Base-by-base conservation (phyloP, 1,140 invertebrate species). In the Drosophila sucinea region DNA sequence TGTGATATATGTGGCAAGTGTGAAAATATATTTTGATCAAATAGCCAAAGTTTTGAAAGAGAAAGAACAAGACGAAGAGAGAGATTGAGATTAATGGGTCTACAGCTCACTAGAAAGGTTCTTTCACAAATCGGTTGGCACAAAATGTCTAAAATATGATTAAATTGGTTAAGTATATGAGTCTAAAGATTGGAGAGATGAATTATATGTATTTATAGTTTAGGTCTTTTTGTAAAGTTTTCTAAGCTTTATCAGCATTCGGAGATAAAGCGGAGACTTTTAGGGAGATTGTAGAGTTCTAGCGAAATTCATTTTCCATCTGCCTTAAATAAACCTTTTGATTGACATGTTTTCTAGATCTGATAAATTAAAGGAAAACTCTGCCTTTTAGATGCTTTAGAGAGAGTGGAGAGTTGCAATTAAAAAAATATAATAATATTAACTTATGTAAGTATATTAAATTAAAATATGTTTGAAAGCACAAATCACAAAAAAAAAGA, bases 21-120 rank as follows among this genome's bases (percentile, higher is more conserved):
- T 90, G 84, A 89, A 89, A 90, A 89, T 89, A 89, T 89, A 89
- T 89, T 51, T 89, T 89, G 81, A 89, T 89, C 80, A 84, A 89
- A 87, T 80, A 70, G 78, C 81, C 66, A 64, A 77, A 62, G 61
- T 71, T 41, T 71, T 67, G 40, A 63, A 79, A 79, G 63, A 66
- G 66, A 33, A 29, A 70, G 56, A 75, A 51, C 23, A 51, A 27
- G 44, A 27, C 6, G 0, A 0, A 38, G 35, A 38, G 44, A 51
- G 10, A 77, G 73, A 67, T 44, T 6, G 41, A 76, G 76, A 86
- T 86, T 86, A 82, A 86, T 86, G 73, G 61, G 33, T 27, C 65
- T 61, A 56, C 44, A 25, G 69, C 60, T 78, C 23, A 25, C 17
- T 81, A 57, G 81, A 85, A 85, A 85, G 82, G 74, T 64, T 75